These are phyloP conservation scores for Platygyra sinensis DNA, from an alignment of 64 coral and sea anemone species.

Conservation along the genomic window DNA sequence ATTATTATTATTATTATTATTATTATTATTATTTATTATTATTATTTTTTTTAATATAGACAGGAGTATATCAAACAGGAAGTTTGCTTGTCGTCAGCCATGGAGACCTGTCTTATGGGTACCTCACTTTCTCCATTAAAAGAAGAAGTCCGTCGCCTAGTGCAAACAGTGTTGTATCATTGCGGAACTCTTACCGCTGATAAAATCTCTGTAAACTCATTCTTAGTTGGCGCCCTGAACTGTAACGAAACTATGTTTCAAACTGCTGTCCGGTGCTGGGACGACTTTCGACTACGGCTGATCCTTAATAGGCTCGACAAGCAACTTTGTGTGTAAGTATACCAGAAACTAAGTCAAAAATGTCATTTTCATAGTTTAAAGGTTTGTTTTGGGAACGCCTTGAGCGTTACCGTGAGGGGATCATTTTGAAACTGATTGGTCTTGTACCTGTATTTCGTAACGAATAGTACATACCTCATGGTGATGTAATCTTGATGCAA, in stretches of 20 bases:
- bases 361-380: neutral
- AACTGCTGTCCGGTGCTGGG: neutral
- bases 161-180: neutral
- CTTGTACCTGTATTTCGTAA: no score
- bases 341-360: neutral
- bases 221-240: neutral
- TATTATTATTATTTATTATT: no score
- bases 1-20: no score
- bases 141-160: neutral
- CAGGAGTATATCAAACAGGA: neutral
- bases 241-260: conserved; percentile 22
- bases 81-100: neutral
- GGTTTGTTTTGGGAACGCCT: neutral
- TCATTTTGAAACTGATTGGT: no score
- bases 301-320: neutral
- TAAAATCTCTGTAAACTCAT: neutral
- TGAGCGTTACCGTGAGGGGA: no score
- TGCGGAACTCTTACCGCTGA: neutral
- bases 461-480: no score
- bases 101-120: neutral
- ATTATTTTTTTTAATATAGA: no score
- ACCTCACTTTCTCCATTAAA: neutral
- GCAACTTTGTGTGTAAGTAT: conserved; percentile 31
- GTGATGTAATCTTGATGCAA: no score
- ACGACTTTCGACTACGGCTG: neutral